Evolutionary conservation across 2,888 invertebrate species (phyloP).

Genomic region (Aphodius granarius): DNA sequence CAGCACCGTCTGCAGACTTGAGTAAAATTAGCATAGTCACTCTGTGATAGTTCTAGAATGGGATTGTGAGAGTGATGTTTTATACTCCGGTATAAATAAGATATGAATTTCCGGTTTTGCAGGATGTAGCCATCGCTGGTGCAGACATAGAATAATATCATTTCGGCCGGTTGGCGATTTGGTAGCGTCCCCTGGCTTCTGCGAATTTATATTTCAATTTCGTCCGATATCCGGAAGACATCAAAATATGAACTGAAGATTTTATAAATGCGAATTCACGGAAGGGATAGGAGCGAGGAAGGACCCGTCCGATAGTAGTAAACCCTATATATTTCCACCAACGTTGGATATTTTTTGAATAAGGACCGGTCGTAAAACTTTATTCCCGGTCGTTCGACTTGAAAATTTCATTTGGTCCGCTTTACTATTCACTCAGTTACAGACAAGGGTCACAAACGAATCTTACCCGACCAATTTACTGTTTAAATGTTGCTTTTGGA

Average conservation of each 20-base stretch:
- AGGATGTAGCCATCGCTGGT: background rate
- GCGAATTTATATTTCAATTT: conserved; percentile 12
- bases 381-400: conserved; percentile 4
- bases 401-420: background rate
- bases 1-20: background rate
- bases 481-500: background rate
- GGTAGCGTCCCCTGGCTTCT: background rate
- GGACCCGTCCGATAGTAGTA: background rate
- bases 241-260: conserved; percentile 15
- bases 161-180: background rate
- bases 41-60: background rate
- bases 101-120: conserved; percentile 7
- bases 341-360: conserved; percentile 4
- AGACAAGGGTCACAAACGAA: background rate
- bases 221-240: conserved; percentile 12
- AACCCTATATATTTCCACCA: background rate
- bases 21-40: background rate
- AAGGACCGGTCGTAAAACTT: conserved; percentile 11
- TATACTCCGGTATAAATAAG: conserved; percentile 2
- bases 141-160: background rate
- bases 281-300: background rate
- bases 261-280: conserved; percentile 10
- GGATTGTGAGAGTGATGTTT: background rate
- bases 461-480: background rate
- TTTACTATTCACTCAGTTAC: background rate